Percentiles rank a stretch among this genome's conserved stretches.
Conservation (phyloP, 2,888 invertebrate genomes). For the Catocala fraxini region DNA sequence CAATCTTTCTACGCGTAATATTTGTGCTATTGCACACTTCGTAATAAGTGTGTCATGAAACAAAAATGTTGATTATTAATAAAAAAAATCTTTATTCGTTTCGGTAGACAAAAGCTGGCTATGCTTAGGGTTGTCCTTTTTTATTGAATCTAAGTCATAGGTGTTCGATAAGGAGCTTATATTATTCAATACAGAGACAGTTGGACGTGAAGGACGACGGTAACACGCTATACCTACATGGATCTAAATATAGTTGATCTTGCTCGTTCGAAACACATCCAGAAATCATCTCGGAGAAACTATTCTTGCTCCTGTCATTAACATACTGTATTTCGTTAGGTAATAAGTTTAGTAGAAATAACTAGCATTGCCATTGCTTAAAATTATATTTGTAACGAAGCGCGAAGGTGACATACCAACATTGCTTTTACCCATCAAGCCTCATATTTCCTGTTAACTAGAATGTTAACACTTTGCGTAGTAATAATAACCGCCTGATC, state of each 20-base stretch:
- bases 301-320: conserved; percentile 35
- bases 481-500: conserved; percentile 40
- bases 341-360: conserved; percentile 5
- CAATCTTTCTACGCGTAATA: not conserved
- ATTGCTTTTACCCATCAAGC: conserved; percentile 27
- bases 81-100: no score
- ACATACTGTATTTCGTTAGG: conserved; percentile 13
- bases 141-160: not conserved
- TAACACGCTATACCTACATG: conserved; percentile 4
- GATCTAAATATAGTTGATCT: conserved; percentile 15
- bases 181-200: not conserved
- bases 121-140: not conserved
- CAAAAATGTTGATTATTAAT: no score
- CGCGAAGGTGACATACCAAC: conserved; percentile 27
- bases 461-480: conserved; percentile 24
- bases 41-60: no score
- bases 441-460: conserved; percentile 32
- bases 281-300: conserved; percentile 18
- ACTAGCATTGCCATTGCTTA: not conserved
- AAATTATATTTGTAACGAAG: conserved; percentile 22
- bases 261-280: conserved; percentile 12
- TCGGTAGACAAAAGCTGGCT: no score
- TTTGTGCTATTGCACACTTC: no score
- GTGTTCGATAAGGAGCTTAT: not conserved
- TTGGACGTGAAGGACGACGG: conserved; percentile 12